These are phyloP conservation scores for Folsomia manolachei DNA, from an alignment of 2,888 invertebrate genomes.

Conservation along the genomic window DNA sequence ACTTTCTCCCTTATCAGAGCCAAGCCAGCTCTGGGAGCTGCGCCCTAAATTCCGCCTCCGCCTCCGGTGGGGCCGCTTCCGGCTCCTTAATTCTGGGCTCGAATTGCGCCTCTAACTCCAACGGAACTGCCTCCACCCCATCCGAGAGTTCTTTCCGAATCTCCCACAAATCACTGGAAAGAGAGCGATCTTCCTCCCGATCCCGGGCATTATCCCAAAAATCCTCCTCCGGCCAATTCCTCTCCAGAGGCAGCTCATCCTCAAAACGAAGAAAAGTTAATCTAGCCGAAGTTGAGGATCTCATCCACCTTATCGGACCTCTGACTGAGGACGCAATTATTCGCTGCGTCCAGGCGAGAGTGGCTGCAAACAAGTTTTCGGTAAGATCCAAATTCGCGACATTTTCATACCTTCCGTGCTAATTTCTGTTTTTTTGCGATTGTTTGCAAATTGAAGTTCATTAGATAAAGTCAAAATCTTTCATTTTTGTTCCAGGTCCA, in stretches of 20 bases:
- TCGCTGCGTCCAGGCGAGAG: slow-evolving; percentile 84
- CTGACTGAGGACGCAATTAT: slow-evolving; percentile 92
- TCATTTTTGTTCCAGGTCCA: slow-evolving; percentile 67
- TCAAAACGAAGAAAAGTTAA: slow-evolving; percentile 19
- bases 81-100: slow-evolving; percentile 32
- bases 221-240: background rate
- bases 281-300: slow-evolving; percentile 71
- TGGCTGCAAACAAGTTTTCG: slow-evolving; percentile 79
- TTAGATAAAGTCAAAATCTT: too few relatives aligned
- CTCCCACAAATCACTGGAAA: slow-evolving; percentile 33
- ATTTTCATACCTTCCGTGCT: too few relatives aligned
- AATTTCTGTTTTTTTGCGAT: too few relatives aligned
- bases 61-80: slow-evolving; percentile 23
- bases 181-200: slow-evolving; percentile 21
- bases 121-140: slow-evolving; percentile 38
- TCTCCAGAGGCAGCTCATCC: background rate
- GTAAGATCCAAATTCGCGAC: slow-evolving; percentile 61
- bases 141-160: slow-evolving; percentile 46
- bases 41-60: background rate
- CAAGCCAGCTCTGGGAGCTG: background rate
- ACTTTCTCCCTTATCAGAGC: background rate
- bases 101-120: slow-evolving; percentile 33
- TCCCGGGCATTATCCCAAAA: background rate
- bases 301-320: slow-evolving; percentile 87
- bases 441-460: too few relatives aligned